Base-by-base conservation (phyloP, 2,113 vertebrate genomes). In the Zosterops lateralis region DNA sequence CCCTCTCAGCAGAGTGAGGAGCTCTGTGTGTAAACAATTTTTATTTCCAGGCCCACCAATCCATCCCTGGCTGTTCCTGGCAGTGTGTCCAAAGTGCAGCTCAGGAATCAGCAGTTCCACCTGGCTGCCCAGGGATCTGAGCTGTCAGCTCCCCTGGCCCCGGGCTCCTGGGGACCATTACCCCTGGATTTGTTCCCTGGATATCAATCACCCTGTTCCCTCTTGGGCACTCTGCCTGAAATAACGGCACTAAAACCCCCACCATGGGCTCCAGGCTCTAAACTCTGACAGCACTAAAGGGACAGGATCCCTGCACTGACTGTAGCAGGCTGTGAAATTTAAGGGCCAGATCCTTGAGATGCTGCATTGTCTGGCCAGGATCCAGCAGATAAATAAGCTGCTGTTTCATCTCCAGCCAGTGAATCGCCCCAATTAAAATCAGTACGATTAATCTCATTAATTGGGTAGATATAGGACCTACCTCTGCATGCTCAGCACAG, bases 151-250 rank as follows among this genome's bases (percentile, higher is more conserved):
- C 42, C 57, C n/a, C 34, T 45, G 48, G 26, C 71, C 66, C 36
- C 0, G 0, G 31, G 44, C 83, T 90, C 44, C 0, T 1, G 36
- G 70, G 86, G 57, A 29, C 51, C 70, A 81, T 91, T 84, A 61
- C 31, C 53, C 74, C 82, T 93, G 92, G 93, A 80, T 84, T 80
- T 88, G 36, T 86, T 86, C 84, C 80, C 80, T 75, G 58, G 57
- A 6, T 44, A 71, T 93, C 67, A 77, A 95, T 93, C 83, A 57
- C 32, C 0, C 58, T 32, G 32, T 4, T 76, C 51, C 34, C 60
- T 87, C 45, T 25, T 34, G 74, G 94, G 87, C 87, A 60, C 26
- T 12, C 53, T 76, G 93, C 93, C 93, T 87, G 58, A 58, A 84
- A 67, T 3, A 78, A 60, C 28, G 78, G 87, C 36, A 36, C 20